These are phyloP conservation scores for Trypoxylon attenuatum DNA, from an alignment of 2,888 invertebrate genomes.

Conservation along the genomic window DNA sequence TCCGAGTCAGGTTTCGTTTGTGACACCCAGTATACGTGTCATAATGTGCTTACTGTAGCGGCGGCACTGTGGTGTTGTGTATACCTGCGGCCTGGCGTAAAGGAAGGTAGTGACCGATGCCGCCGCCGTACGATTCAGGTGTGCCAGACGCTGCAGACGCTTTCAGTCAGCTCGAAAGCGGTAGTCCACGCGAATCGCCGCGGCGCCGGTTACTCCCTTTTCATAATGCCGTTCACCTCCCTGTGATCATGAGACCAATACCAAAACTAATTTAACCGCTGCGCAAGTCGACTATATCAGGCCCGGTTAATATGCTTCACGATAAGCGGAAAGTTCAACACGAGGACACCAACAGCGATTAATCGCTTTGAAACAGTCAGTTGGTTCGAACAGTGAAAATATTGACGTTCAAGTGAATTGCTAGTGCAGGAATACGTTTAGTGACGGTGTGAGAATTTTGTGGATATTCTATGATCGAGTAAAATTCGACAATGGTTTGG, in stretches of 20 bases:
- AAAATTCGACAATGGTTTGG: no score
- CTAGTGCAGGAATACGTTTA: no score
- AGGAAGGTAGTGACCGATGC: constrained; percentile 63
- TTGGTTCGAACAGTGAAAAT: no score
- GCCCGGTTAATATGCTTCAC: no score
- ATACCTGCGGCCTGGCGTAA: constrained; percentile 14
- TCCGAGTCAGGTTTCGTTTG: no score
- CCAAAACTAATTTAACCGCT: neutral
- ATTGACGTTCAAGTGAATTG: no score
- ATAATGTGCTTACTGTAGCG: constrained; percentile 43
- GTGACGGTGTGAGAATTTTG: no score
- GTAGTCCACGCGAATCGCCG: constrained; percentile 56
- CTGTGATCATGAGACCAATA: constrained; percentile 19
- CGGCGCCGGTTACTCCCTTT: constrained; percentile 15
- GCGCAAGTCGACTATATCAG: no score
- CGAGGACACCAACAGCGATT: no score
- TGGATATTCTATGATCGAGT: no score
- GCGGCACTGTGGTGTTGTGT: constrained; percentile 48
- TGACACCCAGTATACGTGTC: constrained; percentile 46
- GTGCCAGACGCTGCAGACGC: constrained; percentile 57
- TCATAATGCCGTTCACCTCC: constrained; percentile 34
- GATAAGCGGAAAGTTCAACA: no score
- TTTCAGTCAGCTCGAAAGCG: constrained; percentile 58
- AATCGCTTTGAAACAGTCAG: no score
- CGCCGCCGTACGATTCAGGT: constrained; percentile 63